Evolutionary conservation across 2,888 invertebrate genomes (phyloP), one percentile per base, ranked within the genome.

Genomic region (Lasioglossum vierecki): DNA sequence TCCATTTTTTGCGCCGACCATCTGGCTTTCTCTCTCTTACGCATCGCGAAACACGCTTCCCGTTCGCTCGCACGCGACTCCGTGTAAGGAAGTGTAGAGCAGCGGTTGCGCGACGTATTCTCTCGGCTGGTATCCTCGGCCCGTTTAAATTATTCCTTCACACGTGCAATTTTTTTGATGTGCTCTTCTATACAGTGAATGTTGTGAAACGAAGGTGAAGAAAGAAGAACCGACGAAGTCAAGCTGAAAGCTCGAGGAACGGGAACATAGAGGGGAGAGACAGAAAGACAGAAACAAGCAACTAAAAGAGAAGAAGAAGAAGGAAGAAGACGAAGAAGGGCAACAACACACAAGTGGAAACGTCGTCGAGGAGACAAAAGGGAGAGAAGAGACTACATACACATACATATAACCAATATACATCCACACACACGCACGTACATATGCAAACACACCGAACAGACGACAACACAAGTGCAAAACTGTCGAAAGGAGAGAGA

Each of bases 141-240:
- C 22, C 68, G 77, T 80, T 76, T 35, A 8, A 35, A 80, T 26
- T 66, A 63, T 15, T 18, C 39, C 81, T 77, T 83, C 81, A 84
- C 84, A 86, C 87, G 88, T 89, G 90, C 41, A 4, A 39, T 76
- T 66, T 76, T 11, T 77, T 74, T 82, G 66, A 66, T 89, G 90
- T 82, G 77, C 79, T 88, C 78, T 68, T 76, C 68, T 49, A n/a
- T 57, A 39, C 39, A 90, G 84, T 87, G 86, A 90, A 88, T 90
- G 89, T 90, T 87, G 85, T 90, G 90, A 84, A 76, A 86, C 81
- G 81, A 76, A 80, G 88, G 85, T 82, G 90, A 83, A 84, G 88
- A 83, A 83, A 80, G 84, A 89, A 87, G 85, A 84, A 84, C 63
- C 84, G 79, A 84, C 84, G 84, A 79, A 79, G 72, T 73, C 72